Base-by-base conservation (phyloP, 92 coral and sea anemone species). In the Muricea muricata region DNA sequence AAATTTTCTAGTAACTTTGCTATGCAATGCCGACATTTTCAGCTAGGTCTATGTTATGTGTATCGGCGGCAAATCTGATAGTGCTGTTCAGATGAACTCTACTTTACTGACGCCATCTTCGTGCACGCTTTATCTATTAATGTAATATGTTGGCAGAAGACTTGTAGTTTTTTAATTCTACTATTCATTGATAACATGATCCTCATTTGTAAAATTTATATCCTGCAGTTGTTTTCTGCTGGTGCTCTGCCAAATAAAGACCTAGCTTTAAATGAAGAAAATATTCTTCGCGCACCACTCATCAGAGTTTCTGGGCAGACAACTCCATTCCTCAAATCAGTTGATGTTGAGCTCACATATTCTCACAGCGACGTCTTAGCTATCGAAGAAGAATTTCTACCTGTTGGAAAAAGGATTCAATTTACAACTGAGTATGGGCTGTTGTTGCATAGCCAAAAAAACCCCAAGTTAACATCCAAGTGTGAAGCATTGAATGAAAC, bases 261-360 rank as follows among this genome's bases (percentile, higher is more conserved):
- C 29, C 3, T 61, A 15, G 18, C 18, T 30, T 30, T 61, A 9
- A 23, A 61, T 30, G 13, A 61, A 26, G n/a, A n/a, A n/a, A 61
- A 24, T 61, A 33, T 61, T 26, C 34, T 61, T 26, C 29, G 34
- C 29, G 68, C 34, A 6, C 37, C 68, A 25, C 15, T 61, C 6
- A 30, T 61, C 35, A 61, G 0, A 61, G 68, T 61, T 61, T 26
- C 68, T 26, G 68, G 68, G 7, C 68, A 61, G 37, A 61, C 33
- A 4, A 29, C 20, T 23, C 68, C 35, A 61, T 61, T 61, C 37
- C 68, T 61, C 20, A 61, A 61, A 25, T 2, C 68, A 26, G 68
- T 61, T 61, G 34, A 61, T 61, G 68, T 61, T 7, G 68, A 61
- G 35, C 68, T 61, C 68, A 61, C 68, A 18, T 52, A 52, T 25